Evolutionary conservation across 2,888 invertebrate genomes (phyloP).

Genomic region (Brenthis hecate): DNA sequence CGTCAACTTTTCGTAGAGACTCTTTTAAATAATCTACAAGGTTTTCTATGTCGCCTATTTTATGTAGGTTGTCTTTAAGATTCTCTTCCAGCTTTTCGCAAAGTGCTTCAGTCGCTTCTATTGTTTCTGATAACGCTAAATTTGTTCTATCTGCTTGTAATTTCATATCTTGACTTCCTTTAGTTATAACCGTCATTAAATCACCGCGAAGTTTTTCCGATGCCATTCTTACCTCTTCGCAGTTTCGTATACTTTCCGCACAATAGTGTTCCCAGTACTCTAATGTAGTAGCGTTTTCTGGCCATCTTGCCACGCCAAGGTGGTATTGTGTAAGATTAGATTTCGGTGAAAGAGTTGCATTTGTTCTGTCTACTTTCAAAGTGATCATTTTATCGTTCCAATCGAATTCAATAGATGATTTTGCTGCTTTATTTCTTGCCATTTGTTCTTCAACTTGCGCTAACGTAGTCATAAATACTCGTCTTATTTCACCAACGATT

Average conservation of each 20-base stretch:
- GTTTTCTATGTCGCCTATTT: constrained; percentile 89
- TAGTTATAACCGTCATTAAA: constrained; percentile 87
- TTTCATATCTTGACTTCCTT: constrained; percentile 90
- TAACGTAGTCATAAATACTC: constrained; percentile 83
- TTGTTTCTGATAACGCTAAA: constrained; percentile 86
- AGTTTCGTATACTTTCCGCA: constrained; percentile 87
- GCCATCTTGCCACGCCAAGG: constrained; percentile 90
- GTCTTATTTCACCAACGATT: constrained; percentile 87
- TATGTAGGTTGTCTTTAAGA: constrained; percentile 86
- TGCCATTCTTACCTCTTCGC: constrained; percentile 87
- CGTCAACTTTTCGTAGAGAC: constrained; percentile 87
- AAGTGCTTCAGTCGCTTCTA: constrained; percentile 88
- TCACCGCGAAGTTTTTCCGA: constrained; percentile 86
- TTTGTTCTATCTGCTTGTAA: constrained; percentile 92
- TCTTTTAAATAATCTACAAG: constrained; percentile 86
- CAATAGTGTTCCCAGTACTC: constrained; percentile 93
- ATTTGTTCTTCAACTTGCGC: constrained; percentile 87
- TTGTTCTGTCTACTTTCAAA: constrained; percentile 86
- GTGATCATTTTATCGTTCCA: constrained; percentile 94
- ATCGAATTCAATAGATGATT: constrained; percentile 90
- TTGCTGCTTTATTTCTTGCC: constrained; percentile 88
- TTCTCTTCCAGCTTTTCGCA: constrained; percentile 86
- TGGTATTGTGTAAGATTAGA: constrained; percentile 87
- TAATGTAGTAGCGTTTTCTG: constrained; percentile 85
- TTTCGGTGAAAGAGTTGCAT: constrained; percentile 84